Percentiles rank a stretch among this genome's conserved stretches.
These are phyloP conservation scores for Matsumurasca onukii DNA, from an alignment of 1,140 invertebrate species.

Conservation along the genomic window DNA sequence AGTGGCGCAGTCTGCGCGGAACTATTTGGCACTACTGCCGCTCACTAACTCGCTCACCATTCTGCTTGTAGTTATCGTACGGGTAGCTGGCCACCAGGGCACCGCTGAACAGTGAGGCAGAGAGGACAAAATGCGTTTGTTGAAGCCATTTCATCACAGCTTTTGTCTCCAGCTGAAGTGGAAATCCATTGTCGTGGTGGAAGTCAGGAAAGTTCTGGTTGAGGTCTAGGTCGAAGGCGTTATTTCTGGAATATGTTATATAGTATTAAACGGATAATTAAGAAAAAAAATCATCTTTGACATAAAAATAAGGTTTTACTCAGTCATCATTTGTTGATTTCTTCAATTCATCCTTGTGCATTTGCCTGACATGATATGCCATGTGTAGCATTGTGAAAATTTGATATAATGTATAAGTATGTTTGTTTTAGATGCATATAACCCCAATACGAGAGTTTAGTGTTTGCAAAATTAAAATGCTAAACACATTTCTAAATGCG, in stretches of 20 bases:
- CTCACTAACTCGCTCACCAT: too few species aligned
- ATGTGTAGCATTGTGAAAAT: neutral
- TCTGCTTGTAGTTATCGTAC: slow-evolving; percentile 87
- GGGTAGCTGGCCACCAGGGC: slow-evolving; percentile 91
- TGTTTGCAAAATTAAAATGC: too few species aligned
- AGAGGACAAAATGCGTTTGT: slow-evolving; percentile 89
- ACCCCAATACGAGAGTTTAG: too few species aligned
- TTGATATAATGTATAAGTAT: neutral
- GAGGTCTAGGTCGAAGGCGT: slow-evolving; percentile 82
- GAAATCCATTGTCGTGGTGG: slow-evolving; percentile 83
- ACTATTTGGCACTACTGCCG: slow-evolving; percentile 41
- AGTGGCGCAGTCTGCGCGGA: too few species aligned
- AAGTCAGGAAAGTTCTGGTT: slow-evolving; percentile 94
- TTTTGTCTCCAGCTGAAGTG: slow-evolving; percentile 87
- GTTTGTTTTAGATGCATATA: too few species aligned
- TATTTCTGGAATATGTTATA: slow-evolving; percentile 58
- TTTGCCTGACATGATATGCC: neutral
- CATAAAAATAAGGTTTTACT: neutral
- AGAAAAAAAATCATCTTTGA: neutral
- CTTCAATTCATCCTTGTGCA: neutral
- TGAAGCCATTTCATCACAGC: slow-evolving; percentile 93
- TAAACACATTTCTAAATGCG: too few species aligned
- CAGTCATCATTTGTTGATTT: neutral
- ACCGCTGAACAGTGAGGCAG: slow-evolving; percentile 88
- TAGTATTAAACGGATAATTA: neutral